These are phyloP conservation scores for Metellina segmentata DNA, from an alignment of 2,888 invertebrate genomes.

Conservation along the genomic window DNA sequence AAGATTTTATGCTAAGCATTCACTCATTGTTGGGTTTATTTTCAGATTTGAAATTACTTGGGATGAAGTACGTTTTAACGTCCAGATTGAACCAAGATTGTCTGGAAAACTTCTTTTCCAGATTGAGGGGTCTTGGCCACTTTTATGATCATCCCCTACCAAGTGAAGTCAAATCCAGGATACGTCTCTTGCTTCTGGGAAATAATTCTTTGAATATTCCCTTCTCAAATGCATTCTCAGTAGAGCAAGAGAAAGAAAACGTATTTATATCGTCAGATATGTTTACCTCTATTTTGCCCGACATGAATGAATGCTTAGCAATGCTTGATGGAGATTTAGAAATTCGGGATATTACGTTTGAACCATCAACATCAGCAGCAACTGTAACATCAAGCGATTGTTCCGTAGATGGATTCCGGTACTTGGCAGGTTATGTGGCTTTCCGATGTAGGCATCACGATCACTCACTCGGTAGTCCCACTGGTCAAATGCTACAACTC, in stretches of 20 bases:
- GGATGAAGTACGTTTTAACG: too few species aligned
- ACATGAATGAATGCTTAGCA: not conserved
- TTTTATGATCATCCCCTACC: not conserved
- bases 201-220: not conserved
- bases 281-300: not conserved
- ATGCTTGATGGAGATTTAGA: not conserved
- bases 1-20: not conserved
- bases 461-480: not conserved
- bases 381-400: not conserved
- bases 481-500: not conserved
- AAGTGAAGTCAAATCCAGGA: not conserved
- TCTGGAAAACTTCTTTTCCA: not conserved
- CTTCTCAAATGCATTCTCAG: not conserved
- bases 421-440: not conserved
- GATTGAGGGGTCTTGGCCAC: slow-evolving; percentile 3
- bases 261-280: not conserved
- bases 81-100: too few species aligned
- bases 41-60: too few species aligned
- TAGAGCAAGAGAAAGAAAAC: not conserved
- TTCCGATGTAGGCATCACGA: not conserved
- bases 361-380: too few species aligned
- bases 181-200: not conserved
- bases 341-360: not conserved
- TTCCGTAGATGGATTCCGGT: not conserved
- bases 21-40: not conserved